A percentile compares a stretch with the other conserved stretches of the same genome.
phyloP scores from a whole-genome alignment of 2,113 vertebrate species.

The Malurus elegans region DNA sequence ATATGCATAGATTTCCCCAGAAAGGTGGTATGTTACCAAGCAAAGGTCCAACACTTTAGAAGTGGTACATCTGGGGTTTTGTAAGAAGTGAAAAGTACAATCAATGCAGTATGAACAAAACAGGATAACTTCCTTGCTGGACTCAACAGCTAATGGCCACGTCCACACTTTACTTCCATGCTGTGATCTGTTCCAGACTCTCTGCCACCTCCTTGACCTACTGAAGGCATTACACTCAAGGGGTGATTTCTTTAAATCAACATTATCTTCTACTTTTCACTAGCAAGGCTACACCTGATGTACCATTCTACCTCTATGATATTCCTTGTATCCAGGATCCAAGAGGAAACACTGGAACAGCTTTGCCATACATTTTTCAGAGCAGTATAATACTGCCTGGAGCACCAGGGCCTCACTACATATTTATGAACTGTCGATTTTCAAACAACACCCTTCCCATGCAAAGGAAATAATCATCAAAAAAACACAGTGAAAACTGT shows the following conservation, averaged over 20 bases:
- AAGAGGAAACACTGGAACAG: neutral
- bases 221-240: neutral
- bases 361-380: neutral
- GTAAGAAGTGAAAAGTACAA: neutral
- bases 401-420: neutral
- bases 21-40: neutral
- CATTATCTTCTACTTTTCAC: neutral
- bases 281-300: neutral
- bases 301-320: neutral
- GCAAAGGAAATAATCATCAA: neutral
- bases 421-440: neutral
- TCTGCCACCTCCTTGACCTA: neutral
- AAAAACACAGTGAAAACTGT: neutral
- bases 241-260: neutral
- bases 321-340: neutral
- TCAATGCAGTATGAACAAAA: neutral
- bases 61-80: neutral
- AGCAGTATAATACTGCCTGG: neutral
- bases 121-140: neutral
- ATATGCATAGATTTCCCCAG: neutral
- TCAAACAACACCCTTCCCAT: neutral
- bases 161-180: neutral
- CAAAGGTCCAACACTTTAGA: neutral
- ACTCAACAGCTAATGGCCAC: neutral
- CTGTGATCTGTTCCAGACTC: neutral